Base-by-base conservation (phyloP, 1,140 invertebrate genomes). In the Plodia interpunctella region DNA sequence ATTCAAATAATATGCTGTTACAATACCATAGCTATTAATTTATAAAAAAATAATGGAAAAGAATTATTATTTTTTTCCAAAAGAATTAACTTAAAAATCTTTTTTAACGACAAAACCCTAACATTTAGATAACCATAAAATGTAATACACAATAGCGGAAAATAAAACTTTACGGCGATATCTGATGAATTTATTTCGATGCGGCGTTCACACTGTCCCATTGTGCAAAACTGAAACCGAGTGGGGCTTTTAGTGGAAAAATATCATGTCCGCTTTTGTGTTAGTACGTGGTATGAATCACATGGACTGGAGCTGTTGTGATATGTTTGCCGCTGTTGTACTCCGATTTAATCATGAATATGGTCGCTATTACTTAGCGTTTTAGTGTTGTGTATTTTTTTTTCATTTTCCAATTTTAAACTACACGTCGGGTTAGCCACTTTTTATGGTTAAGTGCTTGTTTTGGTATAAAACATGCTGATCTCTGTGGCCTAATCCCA, bases 241-340 rank as follows among this genome's bases (percentile, higher is more conserved):
- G 38, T 44, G 28, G 28, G 56, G 63, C 55, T 65, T 65, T 61
- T 54, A 52, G 51, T 62, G 63, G 57, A 57, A 68, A 61, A 69
- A 74, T 62, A 63, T 61, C 59, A 59, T 60, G 28, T 62, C 55
- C 49, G 28, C 49, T 54, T 61, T 65, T 55, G 51, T 64, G 35
- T 21, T 30, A 38, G 57, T 25, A 53, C 51, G 51, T 25, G 51
- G 51, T 17, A 53, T 53, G 51, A 53, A 53, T 53, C 21, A 25
- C 25, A 11, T 25, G 19, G 13, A 53, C 51, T 53, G 11, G 13
- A 21, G 51, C 17, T 53, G 18, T 51, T 51, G 51, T 21, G 20
- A 53, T 53, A 53, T 53, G 51, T 53, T 25, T 53, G 28, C 17
- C 49, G 18, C 13, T 44, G 38, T n/a, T n/a, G n/a, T 44, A 2